These are phyloP conservation scores for Cervus canadensis DNA, from an alignment of 2,113 vertebrate genomes.

Conservation along the genomic window DNA sequence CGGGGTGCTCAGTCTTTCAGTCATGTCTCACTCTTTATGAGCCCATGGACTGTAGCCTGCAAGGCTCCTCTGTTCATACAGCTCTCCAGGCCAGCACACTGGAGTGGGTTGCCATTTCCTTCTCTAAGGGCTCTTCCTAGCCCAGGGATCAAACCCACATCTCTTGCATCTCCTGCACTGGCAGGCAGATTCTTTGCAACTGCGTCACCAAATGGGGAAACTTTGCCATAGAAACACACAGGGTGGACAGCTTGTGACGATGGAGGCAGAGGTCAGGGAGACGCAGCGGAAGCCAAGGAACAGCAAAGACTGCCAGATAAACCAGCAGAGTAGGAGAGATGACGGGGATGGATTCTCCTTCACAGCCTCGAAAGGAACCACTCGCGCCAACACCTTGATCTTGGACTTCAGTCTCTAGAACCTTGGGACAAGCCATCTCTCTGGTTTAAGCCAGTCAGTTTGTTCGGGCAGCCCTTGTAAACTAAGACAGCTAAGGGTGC, in stretches of 20 bases:
- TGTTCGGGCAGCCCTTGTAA: neutral
- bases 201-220: neutral
- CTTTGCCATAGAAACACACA: fast-evolving
- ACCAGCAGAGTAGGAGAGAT: neutral
- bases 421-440: neutral
- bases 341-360: fast-evolving
- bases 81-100: neutral
- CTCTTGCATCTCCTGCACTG: neutral
- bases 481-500: neutral
- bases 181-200: neutral
- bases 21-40: neutral
- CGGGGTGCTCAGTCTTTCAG: neutral
- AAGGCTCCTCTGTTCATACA: neutral
- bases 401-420: neutral
- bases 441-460: neutral
- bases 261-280: neutral
- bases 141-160: neutral
- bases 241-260: fast-evolving
- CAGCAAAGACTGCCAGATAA: neutral
- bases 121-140: neutral
- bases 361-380: neutral
- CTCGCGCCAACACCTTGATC: neutral
- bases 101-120: neutral
- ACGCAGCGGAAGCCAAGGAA: neutral
- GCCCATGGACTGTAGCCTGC: neutral